Base-by-base conservation (phyloP, 2,797 vertebrate genomes). In the Hirundo rustica region DNA sequence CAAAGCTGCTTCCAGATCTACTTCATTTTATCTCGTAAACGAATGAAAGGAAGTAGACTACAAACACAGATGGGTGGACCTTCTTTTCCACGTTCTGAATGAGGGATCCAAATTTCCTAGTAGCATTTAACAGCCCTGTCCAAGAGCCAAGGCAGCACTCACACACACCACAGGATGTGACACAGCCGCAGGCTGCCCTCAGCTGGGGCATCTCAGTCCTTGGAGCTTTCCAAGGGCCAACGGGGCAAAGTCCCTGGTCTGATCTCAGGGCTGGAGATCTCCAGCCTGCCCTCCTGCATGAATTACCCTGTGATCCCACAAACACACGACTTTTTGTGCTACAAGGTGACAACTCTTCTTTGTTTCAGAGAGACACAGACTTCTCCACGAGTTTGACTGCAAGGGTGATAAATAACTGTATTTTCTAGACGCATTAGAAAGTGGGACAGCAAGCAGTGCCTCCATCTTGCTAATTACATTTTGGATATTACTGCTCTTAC, bases 231-330 rank as follows among this genome's bases (percentile, higher is more conserved):
- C 78, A 38, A 76, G 10, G 23, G 22, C 45, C 45, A 44, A 2
- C 0, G 0, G 48, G 36, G 7, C 19, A 57, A 57, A 64, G 38
- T 30, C 5, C 16, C 65, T 34, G 23, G 4, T 76, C 27, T 64
- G 27, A 30, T 65, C 44, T 77, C 21, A 45, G 87, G 44, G 19
- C 53, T 58, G 47, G 57, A 47, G 30, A 53, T n/a, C 9, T 73
- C 71, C 0, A 3, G 60, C 34, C 38, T 64, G 23, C 14, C 30
- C 11, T 78, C 30, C 45, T 0, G 0, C n/a, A n/a, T 2, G 3
- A 50, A 5, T 15, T 38, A n/a, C 62, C 21, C 42, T 7, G 13
- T 61, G 38, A 57, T 36, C 25, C 16, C 40, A 27, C 1, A 12
- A 58, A n/a, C 17, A 21, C 32, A 27, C 38, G 7, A 19, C 21